A percentile compares a stretch with the other conserved stretches of the same genome.
Conservation (phyloP, 2,888 invertebrate species). For the Melinopterus prodromus region DNA sequence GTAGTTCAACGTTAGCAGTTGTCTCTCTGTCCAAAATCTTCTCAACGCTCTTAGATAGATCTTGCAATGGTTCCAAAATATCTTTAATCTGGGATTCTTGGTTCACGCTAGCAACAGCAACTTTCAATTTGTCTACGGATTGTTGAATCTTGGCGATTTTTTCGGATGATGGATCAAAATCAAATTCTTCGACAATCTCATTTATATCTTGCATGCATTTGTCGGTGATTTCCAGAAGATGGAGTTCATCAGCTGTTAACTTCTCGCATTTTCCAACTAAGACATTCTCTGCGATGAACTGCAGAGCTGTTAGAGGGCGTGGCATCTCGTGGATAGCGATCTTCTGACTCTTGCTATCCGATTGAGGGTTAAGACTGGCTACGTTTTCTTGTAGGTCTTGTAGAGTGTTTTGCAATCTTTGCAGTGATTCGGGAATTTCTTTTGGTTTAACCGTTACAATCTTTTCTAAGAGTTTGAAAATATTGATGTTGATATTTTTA, state of each 20-base stretch:
- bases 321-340: constrained; percentile 52
- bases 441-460: constrained; percentile 37
- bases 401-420: constrained; percentile 50
- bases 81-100: constrained; percentile 58
- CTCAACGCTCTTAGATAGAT: constrained; percentile 52
- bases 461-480: constrained; percentile 54
- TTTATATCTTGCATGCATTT: constrained; percentile 52
- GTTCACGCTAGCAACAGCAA: constrained; percentile 53
- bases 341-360: constrained; percentile 49
- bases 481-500: constrained; percentile 53
- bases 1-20: constrained; percentile 29
- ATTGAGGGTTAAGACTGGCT: constrained; percentile 42
- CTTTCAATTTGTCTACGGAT: constrained; percentile 40
- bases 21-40: constrained; percentile 50
- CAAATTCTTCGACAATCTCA: constrained; percentile 43
- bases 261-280: constrained; percentile 53
- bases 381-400: constrained; percentile 54
- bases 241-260: constrained; percentile 52
- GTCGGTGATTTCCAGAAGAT: constrained; percentile 51
- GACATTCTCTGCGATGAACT: constrained; percentile 54
- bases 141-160: constrained; percentile 35
- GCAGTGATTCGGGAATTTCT: constrained; percentile 42
- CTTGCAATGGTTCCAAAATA: constrained; percentile 58
- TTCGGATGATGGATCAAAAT: constrained; percentile 28
- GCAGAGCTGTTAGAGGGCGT: constrained; percentile 55